These are phyloP conservation scores for Cochlearius cochlearius DNA, from an alignment of 2,113 vertebrate species.

Conservation along the genomic window DNA sequence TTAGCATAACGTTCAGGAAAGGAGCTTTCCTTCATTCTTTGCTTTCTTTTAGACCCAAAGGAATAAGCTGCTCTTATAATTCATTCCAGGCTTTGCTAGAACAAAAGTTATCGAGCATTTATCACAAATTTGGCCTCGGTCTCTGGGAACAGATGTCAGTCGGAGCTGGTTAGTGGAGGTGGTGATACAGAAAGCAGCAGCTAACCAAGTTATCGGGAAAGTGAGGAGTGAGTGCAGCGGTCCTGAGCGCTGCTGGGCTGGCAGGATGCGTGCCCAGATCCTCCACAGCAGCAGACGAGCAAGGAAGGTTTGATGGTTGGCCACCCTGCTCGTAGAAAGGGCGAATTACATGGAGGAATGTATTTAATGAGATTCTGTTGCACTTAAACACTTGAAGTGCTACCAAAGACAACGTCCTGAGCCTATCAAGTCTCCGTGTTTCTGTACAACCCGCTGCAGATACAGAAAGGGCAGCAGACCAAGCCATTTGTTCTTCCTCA, in stretches of 20 bases:
- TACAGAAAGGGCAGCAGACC: not conserved
- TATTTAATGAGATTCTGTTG: not conserved
- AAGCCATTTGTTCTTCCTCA: not conserved
- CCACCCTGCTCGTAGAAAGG: not conserved
- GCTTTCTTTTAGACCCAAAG: not conserved
- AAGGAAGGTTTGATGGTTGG: not conserved
- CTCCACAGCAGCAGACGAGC: not conserved
- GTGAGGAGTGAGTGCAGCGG: accelerated
- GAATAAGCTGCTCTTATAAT: constrained; percentile 1
- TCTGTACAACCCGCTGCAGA: not conserved
- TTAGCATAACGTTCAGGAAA: not conserved
- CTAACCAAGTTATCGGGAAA: not conserved
- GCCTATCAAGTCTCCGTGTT: too few relatives aligned
- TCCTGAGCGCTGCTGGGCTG: not conserved
- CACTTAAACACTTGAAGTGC: not conserved
- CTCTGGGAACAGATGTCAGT: not conserved
- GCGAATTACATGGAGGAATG: accelerated
- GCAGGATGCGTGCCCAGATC: not conserved
- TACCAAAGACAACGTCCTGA: not conserved
- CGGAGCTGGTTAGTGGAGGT: not conserved
- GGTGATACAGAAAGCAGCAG: not conserved
- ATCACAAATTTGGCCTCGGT: not conserved
- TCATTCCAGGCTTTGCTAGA: not conserved
- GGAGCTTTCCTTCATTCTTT: not conserved
- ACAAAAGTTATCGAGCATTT: not conserved